Evolutionary conservation across 2,888 invertebrate genomes (phyloP), one percentile per base, ranked within the genome.

Genomic region (Zelleria hepariella): DNA sequence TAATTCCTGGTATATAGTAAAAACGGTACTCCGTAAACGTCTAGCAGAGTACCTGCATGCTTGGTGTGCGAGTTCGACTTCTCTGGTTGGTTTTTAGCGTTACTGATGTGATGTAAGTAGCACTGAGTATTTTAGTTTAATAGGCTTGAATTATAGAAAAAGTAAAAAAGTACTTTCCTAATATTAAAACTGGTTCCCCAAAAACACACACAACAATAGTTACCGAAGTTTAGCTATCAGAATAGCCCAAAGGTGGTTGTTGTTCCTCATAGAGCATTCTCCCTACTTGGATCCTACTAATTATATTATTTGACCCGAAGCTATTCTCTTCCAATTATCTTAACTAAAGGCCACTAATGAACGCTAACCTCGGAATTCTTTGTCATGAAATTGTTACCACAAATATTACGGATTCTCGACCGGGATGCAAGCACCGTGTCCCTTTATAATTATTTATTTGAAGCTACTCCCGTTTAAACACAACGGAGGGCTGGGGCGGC

Each of bases 381-480:
- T 56, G 56, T 21, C 42, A 54, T 32, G 56, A 47, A 18, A 42
- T 25, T 54, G 23, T 42, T 56, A 56, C 56, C 21, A 21, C 56
- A 20, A 32, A 32, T 59, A 10, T 42, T 42, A 64, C 64, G 58
- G 21, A 51, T 10, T 10, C 51, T 10, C 51, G 65, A 68, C 73
- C 70, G 68, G 70, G 68, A 68, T 69, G 65, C 71, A 68, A 66
- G 66, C 67, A 67, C 69, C 72, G 68, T 77, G 77, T 78, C 78
- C 77, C 78, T 78, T 78, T 77, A 69, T 71, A 71, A 71, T 73
- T 68, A 71, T 68, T 58, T 76, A 78, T 76, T 80, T 72, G 75
- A 77, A 77, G 74, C 74, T 78, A 77, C 73, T 74, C 71, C 66
- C 69, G 77, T 78, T 74, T 77, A 74, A 66, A 74, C 73, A 77